Conservation (phyloP, 2,888 invertebrate species). For the Fragum fragum region DNA sequence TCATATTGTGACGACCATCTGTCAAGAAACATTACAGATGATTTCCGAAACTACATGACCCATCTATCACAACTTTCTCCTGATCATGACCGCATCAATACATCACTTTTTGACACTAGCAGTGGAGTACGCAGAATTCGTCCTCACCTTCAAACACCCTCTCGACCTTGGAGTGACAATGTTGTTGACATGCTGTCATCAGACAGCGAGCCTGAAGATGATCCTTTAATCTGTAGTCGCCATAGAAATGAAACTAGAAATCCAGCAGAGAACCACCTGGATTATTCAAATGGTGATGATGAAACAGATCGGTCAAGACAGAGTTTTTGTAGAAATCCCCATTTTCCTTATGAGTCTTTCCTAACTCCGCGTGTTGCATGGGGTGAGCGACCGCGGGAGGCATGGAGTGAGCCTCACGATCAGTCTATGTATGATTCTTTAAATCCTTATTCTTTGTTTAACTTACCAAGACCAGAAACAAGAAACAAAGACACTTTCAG, state of each 20-base stretch:
- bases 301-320: not conserved
- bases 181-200: conserved; percentile 66
- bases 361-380: conserved; percentile 58
- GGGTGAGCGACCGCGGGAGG: conserved; percentile 54
- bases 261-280: not conserved
- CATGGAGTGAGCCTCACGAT: conserved; percentile 59
- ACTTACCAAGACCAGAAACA: conserved; percentile 68
- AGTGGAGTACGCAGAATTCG: conserved; percentile 30
- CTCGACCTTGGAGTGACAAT: conserved; percentile 43
- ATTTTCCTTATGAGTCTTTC: conserved; percentile 56
- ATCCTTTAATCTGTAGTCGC: not conserved
- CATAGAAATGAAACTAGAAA: conserved; percentile 3
- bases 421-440: conserved; percentile 70
- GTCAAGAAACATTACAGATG: conserved; percentile 66
- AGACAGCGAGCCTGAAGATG: conserved; percentile 62
- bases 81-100: conserved; percentile 52
- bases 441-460: conserved; percentile 79
- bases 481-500: not conserved
- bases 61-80: conserved; percentile 75
- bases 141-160: conserved; percentile 12
- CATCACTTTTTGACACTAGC: conserved; percentile 33
- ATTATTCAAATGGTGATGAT: not conserved
- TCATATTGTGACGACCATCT: conserved; percentile 41
- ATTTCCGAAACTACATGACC: conserved; percentile 78
- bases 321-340: conserved; percentile 45